Conservation (phyloP, 1,140 invertebrate species). For the Pararge aegeria region DNA sequence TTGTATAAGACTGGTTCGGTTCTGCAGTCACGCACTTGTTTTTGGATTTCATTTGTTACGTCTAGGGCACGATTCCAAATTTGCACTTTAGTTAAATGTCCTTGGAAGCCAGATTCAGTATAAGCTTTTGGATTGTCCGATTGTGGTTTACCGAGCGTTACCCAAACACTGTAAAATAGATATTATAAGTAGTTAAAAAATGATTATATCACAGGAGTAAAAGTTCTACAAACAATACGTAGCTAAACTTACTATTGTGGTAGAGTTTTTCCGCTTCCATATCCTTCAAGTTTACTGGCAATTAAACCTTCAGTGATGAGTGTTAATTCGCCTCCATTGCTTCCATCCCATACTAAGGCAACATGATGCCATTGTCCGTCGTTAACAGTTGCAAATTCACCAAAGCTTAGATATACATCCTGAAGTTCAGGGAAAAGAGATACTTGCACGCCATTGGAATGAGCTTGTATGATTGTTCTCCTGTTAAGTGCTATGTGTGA, state of each 20-base stretch:
- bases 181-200: background rate
- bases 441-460: constrained; percentile 93
- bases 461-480: constrained; percentile 91
- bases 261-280: constrained; percentile 88
- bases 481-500: constrained; percentile 90
- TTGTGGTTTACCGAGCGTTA: constrained; percentile 94
- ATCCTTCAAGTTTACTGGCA: constrained; percentile 92
- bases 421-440: constrained; percentile 93
- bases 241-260: constrained; percentile 86
- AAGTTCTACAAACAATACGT: background rate
- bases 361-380: constrained; percentile 98
- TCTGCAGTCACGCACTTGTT: constrained; percentile 94
- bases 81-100: constrained; percentile 96
- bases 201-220: background rate
- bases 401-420: constrained; percentile 94
- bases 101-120: constrained; percentile 94
- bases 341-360: constrained; percentile 95
- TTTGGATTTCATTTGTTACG: constrained; percentile 95
- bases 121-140: constrained; percentile 86
- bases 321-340: constrained; percentile 89
- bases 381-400: constrained; percentile 95
- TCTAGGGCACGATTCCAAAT: constrained; percentile 95
- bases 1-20: constrained; percentile 94
- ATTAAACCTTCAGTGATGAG: constrained; percentile 96
- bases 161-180: constrained; percentile 88